Evolutionary conservation across 1,140 invertebrate species (phyloP).

Genomic region (Drosophila sp.): DNA sequence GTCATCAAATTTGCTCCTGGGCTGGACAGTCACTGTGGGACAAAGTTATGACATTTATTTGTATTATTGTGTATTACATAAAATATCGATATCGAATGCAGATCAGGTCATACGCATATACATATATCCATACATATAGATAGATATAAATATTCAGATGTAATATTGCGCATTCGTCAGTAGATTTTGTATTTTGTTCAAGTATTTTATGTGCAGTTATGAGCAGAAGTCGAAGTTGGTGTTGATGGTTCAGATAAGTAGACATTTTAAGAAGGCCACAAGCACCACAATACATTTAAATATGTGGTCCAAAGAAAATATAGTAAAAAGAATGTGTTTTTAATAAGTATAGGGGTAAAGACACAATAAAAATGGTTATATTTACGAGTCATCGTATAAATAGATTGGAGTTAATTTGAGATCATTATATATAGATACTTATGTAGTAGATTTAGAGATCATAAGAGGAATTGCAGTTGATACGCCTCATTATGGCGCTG

Average conservation of each 20-base stretch:
- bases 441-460: slow-evolving; percentile 36
- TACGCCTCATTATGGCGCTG: slow-evolving; percentile 29
- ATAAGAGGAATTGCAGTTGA: slow-evolving; percentile 9
- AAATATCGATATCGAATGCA: slow-evolving; percentile 50
- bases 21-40: slow-evolving; percentile 89
- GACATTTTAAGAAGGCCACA: slow-evolving; percentile 50
- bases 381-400: slow-evolving; percentile 51
- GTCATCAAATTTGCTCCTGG: slow-evolving; percentile 90
- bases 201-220: slow-evolving; percentile 38
- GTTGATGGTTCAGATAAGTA: slow-evolving; percentile 34
- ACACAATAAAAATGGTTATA: slow-evolving; percentile 34
- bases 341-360: slow-evolving; percentile 20
- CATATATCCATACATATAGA: slow-evolving; percentile 12
- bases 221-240: slow-evolving; percentile 26
- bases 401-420: slow-evolving; percentile 37
- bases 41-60: slow-evolving; percentile 81
- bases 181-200: background rate
- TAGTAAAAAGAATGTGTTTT: slow-evolving; percentile 64
- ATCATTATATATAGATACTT: slow-evolving; percentile 26
- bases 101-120: slow-evolving; percentile 45
- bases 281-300: slow-evolving; percentile 46
- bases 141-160: slow-evolving; percentile 26
- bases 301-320: slow-evolving; percentile 43
- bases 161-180: background rate
- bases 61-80: slow-evolving; percentile 75